Evolutionary conservation across 2,888 invertebrate genomes (phyloP), one percentile per base, ranked within the genome.

Genomic region (Meiosimyza decipiens): DNA sequence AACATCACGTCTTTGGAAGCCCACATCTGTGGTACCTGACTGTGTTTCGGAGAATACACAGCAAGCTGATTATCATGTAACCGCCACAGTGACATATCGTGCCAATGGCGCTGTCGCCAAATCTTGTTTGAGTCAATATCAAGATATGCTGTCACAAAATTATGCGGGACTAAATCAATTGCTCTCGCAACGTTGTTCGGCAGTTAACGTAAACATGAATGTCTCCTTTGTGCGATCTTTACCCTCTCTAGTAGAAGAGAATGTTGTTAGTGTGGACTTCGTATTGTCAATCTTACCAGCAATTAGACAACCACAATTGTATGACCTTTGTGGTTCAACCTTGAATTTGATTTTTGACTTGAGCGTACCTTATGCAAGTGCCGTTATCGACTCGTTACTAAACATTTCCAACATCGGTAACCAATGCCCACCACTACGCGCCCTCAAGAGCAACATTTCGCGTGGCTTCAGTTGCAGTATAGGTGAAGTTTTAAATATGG

Each of bases 41-140:
- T 98, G 98, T 86, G 97, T 98, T 28, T 96, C 96, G 5, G 96
- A 96, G 90, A 95, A 96, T 86, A 97, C 96, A 16, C 95, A 96
- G 84, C 95, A 96, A 89, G 97, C 97, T n/a, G 94, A 95, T 76
- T 97, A 97, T 80, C 96, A 97, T 80, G 95, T 97, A 0, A 92
- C 95, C 1, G 93, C 96, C 0, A 91, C 93, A 33, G 92, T 97
- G 1, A 93, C 92, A 59, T 97, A 97, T 84, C 90, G 96, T 75
- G 95, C 96, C 13, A 95, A 96, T 78, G 96, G 96, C 33, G 96
- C 95, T 12, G 95, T 97, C 4, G 94, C 95, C 1, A 91, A 91
- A 74, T 90, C 93, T 9, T 97, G 97, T 84, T 88, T 96, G 69
- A 91, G 92, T 2, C 95, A 96, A 83, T 97, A 97, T 84, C 93